Base-by-base conservation (phyloP, 2,888 invertebrate genomes). In the Aporophyla nigra region DNA sequence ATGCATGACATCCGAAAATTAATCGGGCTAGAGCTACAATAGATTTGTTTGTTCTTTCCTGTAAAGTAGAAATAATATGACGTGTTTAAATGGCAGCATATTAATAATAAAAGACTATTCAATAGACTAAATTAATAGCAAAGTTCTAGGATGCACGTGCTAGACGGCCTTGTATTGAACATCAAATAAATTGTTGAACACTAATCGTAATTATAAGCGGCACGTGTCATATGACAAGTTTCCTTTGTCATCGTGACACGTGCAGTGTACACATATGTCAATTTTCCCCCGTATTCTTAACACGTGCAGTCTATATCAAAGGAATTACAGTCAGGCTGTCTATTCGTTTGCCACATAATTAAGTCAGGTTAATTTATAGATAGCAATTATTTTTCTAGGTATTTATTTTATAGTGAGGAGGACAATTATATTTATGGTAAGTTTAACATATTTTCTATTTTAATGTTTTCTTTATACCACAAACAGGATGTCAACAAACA, bases 291-390 rank as follows among this genome's bases (percentile, higher is more conserved):
- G 19, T 27, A 7, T 2, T 56, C 12, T n/a, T 19, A 21, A 16
- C 53, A 76, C n/a, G 14, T 78, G 56, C 40, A 14, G 4, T n/a
- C 16, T 21, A 0, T n/a, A 24, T 2, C 21, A 40, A 53, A 19
- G 21, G 24, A n/a, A 33, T 46, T 19, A 1, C 71, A 27, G 12
- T 69, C 24, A 75, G n/a, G 16, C 21, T 40, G 16, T 27, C 7
- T 33, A 76, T 33, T 61, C 12, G 24, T 33, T 62, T 46, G 24
- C 5, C 21, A 24, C 46, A 5, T 19, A 27, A 19, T 19, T 16
- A 10, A 59, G 51, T 6, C 62, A 76, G 27, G 24, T 65, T 19
- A 66, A 66, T 56, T 51, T 27, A 27, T n/a, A 53, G 51, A 7
- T 7, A n/a, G 43, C n/a, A 19, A 19, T 40, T 49, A 21, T 51